Conservation (phyloP, 2,888 invertebrate genomes). For the Empis livida region DNA sequence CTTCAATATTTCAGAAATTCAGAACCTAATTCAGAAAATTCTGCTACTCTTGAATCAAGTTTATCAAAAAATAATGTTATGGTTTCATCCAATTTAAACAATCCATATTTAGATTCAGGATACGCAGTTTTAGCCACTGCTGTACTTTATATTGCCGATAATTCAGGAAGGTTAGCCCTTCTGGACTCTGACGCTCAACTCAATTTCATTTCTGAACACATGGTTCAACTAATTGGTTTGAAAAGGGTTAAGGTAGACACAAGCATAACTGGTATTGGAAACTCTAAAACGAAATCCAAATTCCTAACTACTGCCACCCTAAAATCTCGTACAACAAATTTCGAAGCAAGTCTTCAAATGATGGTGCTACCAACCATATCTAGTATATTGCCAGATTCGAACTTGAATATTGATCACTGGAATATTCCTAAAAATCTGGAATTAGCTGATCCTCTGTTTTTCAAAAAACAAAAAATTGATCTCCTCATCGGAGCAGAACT, state of each 20-base stretch:
- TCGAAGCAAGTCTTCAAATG: not conserved
- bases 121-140: not conserved
- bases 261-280: not conserved
- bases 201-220: not conserved
- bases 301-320: not conserved
- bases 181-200: not conserved
- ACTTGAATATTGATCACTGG: not conserved
- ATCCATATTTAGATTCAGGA: not conserved
- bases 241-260: not conserved
- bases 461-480: not conserved
- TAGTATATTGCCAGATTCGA: not conserved
- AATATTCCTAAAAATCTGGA: not conserved
- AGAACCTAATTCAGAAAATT: not conserved
- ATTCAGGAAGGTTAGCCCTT: not conserved
- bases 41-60: not conserved
- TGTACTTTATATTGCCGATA: not conserved
- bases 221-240: not conserved
- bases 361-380: not conserved
- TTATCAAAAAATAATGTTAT: not conserved
- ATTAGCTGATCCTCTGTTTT: not conserved
- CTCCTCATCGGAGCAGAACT: slow-evolving; percentile 2
- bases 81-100: not conserved
- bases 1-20: not conserved
- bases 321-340: not conserved
- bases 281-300: not conserved